Evolutionary conservation across 2,888 invertebrate species (phyloP).

Genomic region (Strigamia maritima): DNA sequence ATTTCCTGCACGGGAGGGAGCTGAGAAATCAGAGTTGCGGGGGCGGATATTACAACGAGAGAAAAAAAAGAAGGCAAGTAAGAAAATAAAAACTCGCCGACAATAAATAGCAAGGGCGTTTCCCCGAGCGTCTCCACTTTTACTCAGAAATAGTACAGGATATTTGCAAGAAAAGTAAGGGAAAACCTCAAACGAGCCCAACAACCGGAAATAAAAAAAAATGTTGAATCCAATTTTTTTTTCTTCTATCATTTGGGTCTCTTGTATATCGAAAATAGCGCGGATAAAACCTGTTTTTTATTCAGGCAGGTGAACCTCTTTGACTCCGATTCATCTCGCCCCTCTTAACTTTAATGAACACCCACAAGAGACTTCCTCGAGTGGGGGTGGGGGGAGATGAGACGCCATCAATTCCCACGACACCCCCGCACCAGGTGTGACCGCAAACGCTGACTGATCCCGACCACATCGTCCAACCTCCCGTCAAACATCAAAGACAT

Average conservation of each 20-base stretch:
- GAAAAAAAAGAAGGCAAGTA: background rate
- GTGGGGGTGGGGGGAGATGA: background rate
- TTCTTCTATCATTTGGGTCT: background rate
- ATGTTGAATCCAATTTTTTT: background rate
- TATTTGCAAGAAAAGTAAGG: background rate
- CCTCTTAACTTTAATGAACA: slow-evolving; percentile 23
- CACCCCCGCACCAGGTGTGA: slow-evolving; percentile 23
- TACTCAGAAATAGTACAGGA: background rate
- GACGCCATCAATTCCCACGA: slow-evolving; percentile 19
- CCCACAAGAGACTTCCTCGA: slow-evolving; percentile 20
- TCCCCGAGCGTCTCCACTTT: background rate
- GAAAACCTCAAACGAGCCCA: slow-evolving; percentile 4
- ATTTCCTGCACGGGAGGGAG: slow-evolving; percentile 23
- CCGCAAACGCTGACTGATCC: slow-evolving; percentile 20
- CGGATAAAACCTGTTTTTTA: slow-evolving; percentile 1
- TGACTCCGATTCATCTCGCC: slow-evolving; percentile 17
- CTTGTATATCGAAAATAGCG: background rate
- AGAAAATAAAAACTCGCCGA: slow-evolving; percentile 23
- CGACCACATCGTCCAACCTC: slow-evolving; percentile 23
- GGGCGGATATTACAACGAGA: slow-evolving; percentile 23
- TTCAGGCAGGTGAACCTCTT: slow-evolving; percentile 19
- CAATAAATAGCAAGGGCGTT: slow-evolving; percentile 10
- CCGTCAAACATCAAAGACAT: slow-evolving; percentile 11
- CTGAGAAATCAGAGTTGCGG: slow-evolving; percentile 18
- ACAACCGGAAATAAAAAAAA: slow-evolving; percentile 18